Percentiles rank a stretch among this genome's conserved stretches.
Evolutionary conservation across 2,113 vertebrate genomes (phyloP).

Genomic region (Carassius auratus): DNA sequence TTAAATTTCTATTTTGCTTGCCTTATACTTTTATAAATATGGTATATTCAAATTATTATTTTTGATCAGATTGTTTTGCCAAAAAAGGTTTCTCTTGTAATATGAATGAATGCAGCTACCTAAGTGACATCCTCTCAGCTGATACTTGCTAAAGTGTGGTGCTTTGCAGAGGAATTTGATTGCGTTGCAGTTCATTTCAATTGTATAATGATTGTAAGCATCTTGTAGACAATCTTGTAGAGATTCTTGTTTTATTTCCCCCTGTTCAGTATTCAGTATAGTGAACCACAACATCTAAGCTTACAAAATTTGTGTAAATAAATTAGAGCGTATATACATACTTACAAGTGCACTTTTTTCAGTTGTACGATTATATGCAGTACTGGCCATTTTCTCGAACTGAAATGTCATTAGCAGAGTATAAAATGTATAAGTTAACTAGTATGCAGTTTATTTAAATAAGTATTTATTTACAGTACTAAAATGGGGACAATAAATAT

Average conservation of each 20-base stretch:
- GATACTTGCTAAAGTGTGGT: neutral
- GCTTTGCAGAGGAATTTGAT: neutral
- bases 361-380: neutral
- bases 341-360: neutral
- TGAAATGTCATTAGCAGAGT: neutral
- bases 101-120: slow-evolving; percentile 1
- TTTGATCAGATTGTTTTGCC: neutral
- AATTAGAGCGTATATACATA: slow-evolving; percentile 12
- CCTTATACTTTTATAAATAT: slow-evolving; percentile 44
- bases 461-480: neutral
- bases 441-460: neutral
- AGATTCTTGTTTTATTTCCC: neutral
- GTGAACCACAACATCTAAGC: neutral
- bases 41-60: slow-evolving; percentile 17
- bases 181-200: neutral
- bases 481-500: neutral
- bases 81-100: neutral
- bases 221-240: neutral
- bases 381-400: neutral
- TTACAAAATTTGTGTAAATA: neutral
- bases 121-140: neutral
- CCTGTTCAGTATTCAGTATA: neutral
- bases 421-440: neutral
- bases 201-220: slow-evolving; percentile 5
- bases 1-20: slow-evolving; percentile 9